These are phyloP conservation scores for Salvator merianae DNA, from an alignment of 2,113 vertebrate genomes.

Conservation along the genomic window DNA sequence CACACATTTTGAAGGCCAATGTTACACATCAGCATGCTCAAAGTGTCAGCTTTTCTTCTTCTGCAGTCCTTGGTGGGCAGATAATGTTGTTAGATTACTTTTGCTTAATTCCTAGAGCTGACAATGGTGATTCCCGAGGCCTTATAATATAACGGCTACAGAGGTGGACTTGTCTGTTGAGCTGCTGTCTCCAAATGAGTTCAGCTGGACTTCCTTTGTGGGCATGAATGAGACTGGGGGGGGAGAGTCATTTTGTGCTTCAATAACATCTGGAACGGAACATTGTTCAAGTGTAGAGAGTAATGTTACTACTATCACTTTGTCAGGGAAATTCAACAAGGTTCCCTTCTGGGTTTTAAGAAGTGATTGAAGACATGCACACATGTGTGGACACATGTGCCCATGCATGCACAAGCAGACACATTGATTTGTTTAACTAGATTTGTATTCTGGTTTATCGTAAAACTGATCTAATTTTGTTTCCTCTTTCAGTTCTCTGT, in stretches of 20 bases:
- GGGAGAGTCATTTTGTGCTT: slow-evolving; percentile 6
- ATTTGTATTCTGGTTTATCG: not conserved
- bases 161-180: slow-evolving; percentile 45
- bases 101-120: slow-evolving; percentile 18
- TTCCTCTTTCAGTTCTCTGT: not conserved
- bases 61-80: slow-evolving; percentile 66
- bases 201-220: not conserved
- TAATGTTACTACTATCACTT: not conserved
- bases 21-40: slow-evolving; percentile 51
- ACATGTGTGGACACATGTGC: no score
- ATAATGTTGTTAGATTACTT: slow-evolving; percentile 35
- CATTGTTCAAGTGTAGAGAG: slow-evolving; percentile 5
- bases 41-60: slow-evolving; percentile 62
- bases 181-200: slow-evolving; percentile 43
- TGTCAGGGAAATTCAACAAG: slow-evolving; percentile 9
- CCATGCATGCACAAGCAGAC: not conserved
- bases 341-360: not conserved
- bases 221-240: not conserved
- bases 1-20: slow-evolving; percentile 64
- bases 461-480: not conserved
- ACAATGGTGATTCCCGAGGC: slow-evolving; percentile 47
- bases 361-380: not conserved
- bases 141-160: slow-evolving; percentile 43
- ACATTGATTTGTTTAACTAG: not conserved
- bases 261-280: slow-evolving; percentile 16